Evolutionary conservation across 2,888 invertebrate species (phyloP).

Genomic region (Trimorus sp.): DNA sequence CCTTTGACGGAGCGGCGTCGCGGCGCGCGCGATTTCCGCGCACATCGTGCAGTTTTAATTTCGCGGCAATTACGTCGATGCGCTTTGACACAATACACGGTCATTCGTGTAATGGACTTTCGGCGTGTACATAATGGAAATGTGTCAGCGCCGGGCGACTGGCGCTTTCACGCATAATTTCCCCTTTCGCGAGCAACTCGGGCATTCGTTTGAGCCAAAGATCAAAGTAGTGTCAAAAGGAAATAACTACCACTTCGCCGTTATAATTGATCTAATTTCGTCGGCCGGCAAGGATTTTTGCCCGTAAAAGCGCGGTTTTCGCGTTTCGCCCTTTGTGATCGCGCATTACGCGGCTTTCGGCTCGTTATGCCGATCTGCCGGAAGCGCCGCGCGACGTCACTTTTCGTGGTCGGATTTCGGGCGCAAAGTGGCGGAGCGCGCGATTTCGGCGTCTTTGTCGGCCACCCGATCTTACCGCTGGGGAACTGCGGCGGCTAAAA

Average conservation of each 20-base stretch:
- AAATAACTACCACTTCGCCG: constrained; percentile 40
- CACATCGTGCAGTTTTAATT: constrained; percentile 33
- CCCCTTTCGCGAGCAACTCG: constrained; percentile 42
- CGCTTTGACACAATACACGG: constrained; percentile 28
- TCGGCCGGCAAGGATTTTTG: constrained; percentile 10
- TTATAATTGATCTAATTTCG: constrained; percentile 48
- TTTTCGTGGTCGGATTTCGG: constrained; percentile 21
- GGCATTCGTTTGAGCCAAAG: constrained; percentile 48
- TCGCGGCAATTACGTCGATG: constrained; percentile 25
- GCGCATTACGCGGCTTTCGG: background rate
- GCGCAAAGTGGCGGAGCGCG: background rate
- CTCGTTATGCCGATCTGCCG: background rate
- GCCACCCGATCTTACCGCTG: constrained; percentile 29
- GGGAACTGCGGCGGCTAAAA: constrained; percentile 38
- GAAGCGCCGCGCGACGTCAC: background rate
- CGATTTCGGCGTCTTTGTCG: background rate
- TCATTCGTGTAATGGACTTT: constrained; percentile 44
- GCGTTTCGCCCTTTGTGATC: background rate
- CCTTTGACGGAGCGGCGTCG: background rate
- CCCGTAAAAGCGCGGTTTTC: constrained; percentile 6
- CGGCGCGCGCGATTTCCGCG: constrained; percentile 2
- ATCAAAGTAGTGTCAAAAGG: constrained; percentile 54
- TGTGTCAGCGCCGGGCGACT: constrained; percentile 35
- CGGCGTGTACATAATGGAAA: constrained; percentile 37
- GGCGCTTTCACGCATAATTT: constrained; percentile 53